A percentile compares a stretch with the other conserved stretches of the same genome.
phyloP scores from a whole-genome alignment of 53 echinoderm and acorn worm species.

The Hippasteria phrygiana region DNA sequence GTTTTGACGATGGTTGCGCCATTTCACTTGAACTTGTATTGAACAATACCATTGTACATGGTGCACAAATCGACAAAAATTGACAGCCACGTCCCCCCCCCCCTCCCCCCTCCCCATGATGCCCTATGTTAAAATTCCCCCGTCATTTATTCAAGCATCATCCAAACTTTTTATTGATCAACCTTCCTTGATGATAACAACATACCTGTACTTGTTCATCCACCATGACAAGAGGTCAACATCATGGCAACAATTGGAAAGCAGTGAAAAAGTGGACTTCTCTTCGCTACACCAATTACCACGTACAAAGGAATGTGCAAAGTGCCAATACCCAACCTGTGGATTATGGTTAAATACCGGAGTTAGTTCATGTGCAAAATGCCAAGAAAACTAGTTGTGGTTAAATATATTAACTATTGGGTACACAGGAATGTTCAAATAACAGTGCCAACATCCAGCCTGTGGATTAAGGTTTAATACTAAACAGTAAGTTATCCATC shows the following conservation, averaged over 20 bases:
- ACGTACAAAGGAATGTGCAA: slow-evolving; percentile 93
- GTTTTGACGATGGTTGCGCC: too few species aligned
- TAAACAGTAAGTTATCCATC: slow-evolving; percentile 78
- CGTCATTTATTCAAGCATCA: too few species aligned
- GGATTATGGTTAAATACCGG: neutral
- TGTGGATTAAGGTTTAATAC: neutral
- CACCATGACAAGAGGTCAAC: slow-evolving; percentile 92
- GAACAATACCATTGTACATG: too few species aligned
- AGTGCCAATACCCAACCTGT: slow-evolving; percentile 92
- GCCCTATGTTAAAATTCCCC: too few species aligned
- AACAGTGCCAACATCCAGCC: slow-evolving; percentile 93
- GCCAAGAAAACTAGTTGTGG: too few species aligned
- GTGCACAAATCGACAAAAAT: too few species aligned
- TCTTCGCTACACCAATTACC: slow-evolving; percentile 91
- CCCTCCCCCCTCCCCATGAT: too few species aligned
- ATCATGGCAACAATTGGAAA: slow-evolving; percentile 98
- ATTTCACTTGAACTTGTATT: too few species aligned
- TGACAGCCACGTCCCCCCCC: too few species aligned
- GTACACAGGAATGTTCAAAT: slow-evolving; percentile 93
- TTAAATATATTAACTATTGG: slow-evolving; percentile 83
- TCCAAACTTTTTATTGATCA: too few species aligned
- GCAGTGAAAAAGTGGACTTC: slow-evolving; percentile 86
- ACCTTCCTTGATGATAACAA: neutral
- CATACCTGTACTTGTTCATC: slow-evolving; percentile 67
- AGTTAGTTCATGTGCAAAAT: too few species aligned